Conservation (phyloP, 2,113 vertebrate genomes). For the Ranitomeya imitator region DNA sequence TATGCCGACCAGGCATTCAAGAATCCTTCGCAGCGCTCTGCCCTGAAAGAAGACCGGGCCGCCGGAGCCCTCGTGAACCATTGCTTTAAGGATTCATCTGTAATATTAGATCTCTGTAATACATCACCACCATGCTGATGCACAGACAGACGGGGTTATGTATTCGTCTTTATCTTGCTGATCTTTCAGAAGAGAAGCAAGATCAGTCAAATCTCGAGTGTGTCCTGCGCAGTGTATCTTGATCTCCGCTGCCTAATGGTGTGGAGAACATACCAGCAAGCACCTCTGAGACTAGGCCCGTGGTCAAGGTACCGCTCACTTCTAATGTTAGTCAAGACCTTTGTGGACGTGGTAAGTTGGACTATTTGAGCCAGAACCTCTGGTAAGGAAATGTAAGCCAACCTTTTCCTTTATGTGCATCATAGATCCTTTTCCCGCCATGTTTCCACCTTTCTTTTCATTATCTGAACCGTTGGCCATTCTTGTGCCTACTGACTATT, state of each 20-base stretch:
- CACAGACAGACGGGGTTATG: constrained; percentile 33
- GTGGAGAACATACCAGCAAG: constrained; percentile 22
- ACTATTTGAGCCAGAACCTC: neutral
- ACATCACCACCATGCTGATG: constrained; percentile 44
- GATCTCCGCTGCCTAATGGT: constrained; percentile 35
- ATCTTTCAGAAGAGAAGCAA: neutral
- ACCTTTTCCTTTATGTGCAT: neutral
- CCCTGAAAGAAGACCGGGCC: constrained; percentile 42
- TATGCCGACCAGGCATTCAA: constrained; percentile 46
- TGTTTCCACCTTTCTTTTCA: neutral
- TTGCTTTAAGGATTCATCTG: neutral
- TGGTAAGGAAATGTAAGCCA: constrained; percentile 31
- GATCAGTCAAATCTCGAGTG: neutral
- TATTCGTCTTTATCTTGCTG: constrained; percentile 17
- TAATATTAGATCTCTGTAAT: constrained; percentile 4
- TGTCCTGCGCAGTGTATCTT: constrained; percentile 26
- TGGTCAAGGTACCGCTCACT: constrained; percentile 23
- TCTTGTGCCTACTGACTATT: neutral
- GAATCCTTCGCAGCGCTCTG: constrained; percentile 24
- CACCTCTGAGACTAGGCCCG: constrained; percentile 9
- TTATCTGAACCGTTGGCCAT: neutral
- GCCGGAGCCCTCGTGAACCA: neutral
- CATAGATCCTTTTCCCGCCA: neutral
- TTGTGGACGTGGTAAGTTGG: constrained; percentile 44
- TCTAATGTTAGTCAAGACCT: constrained; percentile 44